phyloP scores from a whole-genome alignment of 2,888 invertebrate genomes.

The Meloe dianella region DNA sequence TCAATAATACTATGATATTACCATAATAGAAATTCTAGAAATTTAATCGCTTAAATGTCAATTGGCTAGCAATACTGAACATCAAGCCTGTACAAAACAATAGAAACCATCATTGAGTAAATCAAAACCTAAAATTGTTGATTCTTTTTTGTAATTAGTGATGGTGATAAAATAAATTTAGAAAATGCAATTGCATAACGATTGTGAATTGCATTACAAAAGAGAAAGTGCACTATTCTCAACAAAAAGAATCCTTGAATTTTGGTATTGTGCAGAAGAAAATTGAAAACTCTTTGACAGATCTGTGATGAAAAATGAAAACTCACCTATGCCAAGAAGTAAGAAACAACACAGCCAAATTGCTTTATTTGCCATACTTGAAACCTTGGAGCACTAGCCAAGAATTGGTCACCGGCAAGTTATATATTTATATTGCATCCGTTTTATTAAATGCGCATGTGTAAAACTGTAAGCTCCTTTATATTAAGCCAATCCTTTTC shows the following conservation, averaged over 20 bases:
- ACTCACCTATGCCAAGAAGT: conserved; percentile 59
- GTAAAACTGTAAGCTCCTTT: conserved; percentile 38
- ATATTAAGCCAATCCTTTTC: conserved; percentile 41
- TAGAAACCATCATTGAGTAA: background rate
- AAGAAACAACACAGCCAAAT: conserved; percentile 60
- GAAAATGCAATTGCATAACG: background rate
- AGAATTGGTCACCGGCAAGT: conserved; percentile 56
- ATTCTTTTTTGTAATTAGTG: background rate
- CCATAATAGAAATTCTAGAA: background rate
- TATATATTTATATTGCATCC: conserved; percentile 60
- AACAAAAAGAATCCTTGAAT: conserved; percentile 15
- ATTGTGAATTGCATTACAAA: background rate
- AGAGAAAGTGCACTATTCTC: background rate
- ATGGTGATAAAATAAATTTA: background rate
- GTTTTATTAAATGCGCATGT: conserved; percentile 56
- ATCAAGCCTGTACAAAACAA: background rate
- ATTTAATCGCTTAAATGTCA: background rate
- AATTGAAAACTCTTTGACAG: conserved; percentile 4
- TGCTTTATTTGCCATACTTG: conserved; percentile 58
- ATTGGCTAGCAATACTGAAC: background rate
- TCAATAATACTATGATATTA: background rate
- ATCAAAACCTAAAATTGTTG: background rate
- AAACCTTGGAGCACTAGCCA: conserved; percentile 58
- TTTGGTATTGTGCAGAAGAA: background rate
- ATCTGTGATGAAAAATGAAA: background rate